Evolutionary conservation across 2,113 vertebrate species (phyloP), one percentile per base, ranked within the genome.

Genomic region (Pyrgilauda ruficollis): DNA sequence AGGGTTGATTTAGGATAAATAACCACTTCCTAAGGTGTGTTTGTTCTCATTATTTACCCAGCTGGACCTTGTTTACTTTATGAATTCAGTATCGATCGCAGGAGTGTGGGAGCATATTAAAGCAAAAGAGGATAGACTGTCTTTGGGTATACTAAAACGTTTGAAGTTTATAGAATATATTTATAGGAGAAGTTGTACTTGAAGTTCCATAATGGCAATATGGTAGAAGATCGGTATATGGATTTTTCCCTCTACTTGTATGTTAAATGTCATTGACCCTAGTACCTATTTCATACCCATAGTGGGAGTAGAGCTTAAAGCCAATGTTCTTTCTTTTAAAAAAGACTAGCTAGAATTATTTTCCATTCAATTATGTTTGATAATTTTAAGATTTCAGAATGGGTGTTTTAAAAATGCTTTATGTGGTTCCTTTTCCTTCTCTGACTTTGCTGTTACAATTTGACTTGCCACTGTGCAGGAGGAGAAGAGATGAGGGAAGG

Each of bases 31-130:
- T 95, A 67, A 56, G 37, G 50, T 63, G 30, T 67, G 17, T 90
- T 70, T 80, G 14, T 68, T 46, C 41, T 92, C n/a, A 9, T 72
- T 94, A 21, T 94, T 95, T 94, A 84, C 28, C n/a, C 90, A 93
- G 68, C 44, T 93, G 85, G 53, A 69, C 20, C 26, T 72, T 77
- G 20, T 81, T 94, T 93, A 70, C 31, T 47, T 90, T 72, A 56
- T 70, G 24, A 83, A 80, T 86, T 93, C 52, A 46, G 3, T 86
- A 74, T 61, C 4, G 4, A 50, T 88, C 33, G 70, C n/a, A 50
- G 76, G 33, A 49, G 10, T 62, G 13, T 56, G 88, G 41, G 35
- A 46, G 5, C 18, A 13, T 70, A 24, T 55, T 44, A 72, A 35
- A 86, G 22, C 22, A 59, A 67, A 81, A 77, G 44, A 66, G 35